A percentile compares a stretch with the other conserved stretches of the same genome.
These are phyloP conservation scores for Somateria mollissima DNA, from an alignment of 2,797 vertebrate species.

Conservation along the genomic window DNA sequence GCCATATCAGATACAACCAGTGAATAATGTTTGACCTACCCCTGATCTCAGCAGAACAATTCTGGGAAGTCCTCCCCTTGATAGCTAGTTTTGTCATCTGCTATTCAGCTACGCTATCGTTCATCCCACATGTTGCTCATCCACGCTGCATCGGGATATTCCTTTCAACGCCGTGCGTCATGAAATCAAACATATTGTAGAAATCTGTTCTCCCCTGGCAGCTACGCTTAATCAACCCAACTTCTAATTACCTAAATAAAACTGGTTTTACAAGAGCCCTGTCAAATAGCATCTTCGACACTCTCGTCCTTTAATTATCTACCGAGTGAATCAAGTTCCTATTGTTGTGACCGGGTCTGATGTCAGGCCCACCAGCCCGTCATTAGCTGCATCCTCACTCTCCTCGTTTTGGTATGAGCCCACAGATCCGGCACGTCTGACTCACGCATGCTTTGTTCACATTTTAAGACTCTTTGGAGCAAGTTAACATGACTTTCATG, in stretches of 20 bases:
- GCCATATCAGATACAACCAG: not conserved
- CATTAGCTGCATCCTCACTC: slow-evolving; percentile 32
- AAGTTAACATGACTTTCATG: not conserved
- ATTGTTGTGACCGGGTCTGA: not conserved
- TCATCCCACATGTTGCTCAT: not conserved
- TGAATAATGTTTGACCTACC: not conserved
- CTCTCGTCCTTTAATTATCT: slow-evolving; percentile 52
- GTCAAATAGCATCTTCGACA: not conserved
- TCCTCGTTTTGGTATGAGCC: slow-evolving; percentile 8
- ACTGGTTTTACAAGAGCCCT: slow-evolving; percentile 4
- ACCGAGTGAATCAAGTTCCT: slow-evolving; percentile 20
- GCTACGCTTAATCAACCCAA: not conserved
- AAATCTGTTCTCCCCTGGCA: slow-evolving; percentile 5
- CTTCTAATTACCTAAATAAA: slow-evolving; percentile 56
- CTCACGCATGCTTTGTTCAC: not conserved
- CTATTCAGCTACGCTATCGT: rapidly evolving
- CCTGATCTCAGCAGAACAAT: not conserved
- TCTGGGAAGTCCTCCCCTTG: not conserved
- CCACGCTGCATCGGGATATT: not conserved
- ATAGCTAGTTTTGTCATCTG: not conserved
- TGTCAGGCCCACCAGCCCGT: slow-evolving; percentile 50
- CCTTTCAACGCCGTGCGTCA: not conserved
- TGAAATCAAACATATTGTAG: not conserved
- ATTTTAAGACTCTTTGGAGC: not conserved
- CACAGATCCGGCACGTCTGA: slow-evolving; percentile 20